Evolutionary conservation across 2,888 invertebrate genomes (phyloP), one percentile per base, ranked within the genome.

Genomic region (Falcaria lacertinaria): DNA sequence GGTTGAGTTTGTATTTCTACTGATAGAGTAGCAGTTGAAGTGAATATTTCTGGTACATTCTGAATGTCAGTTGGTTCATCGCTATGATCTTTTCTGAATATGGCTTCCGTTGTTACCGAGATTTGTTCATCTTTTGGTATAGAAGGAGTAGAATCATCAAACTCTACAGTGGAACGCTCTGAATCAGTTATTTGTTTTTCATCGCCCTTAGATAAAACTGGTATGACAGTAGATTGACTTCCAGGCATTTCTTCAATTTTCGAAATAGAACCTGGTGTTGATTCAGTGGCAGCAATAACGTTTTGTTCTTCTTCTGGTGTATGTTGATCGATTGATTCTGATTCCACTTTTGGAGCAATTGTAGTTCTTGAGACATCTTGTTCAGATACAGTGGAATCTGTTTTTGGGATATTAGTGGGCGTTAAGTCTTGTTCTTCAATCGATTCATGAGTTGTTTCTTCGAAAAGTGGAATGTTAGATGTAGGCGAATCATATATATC

Each of bases 31-130:
- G 54, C 39, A 11, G 28, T 1, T 28, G 7, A 7, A 28, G 11
- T 11, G 11, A 2, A 3, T 28, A 28, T 11, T 44, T 58, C 57
- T 15, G 46, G 16, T 39, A 59, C 55, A 55, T 45, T 39, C 11
- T 17, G 25, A 22, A 57, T 44, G 39, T 40, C 34, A 41, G 38
- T 43, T 22, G 37, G 15, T 22, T 13, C 25, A 15, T 14, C 16
- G 48, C 33, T 59, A 51, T 60, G 59, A 49, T 60, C 66, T 42
- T 60, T 65, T 41, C 59, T 62, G 38, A 60, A 53, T 38, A 52
- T 40, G 60, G 48, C 38, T 53, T 66, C 68, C 43, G 69, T 69
- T 19, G 65, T 60, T 15, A 54, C 34, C 41, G 50, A 51, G 22
- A 48, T 52, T 41, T 56, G 47, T 39, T 70, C 67, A 34, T 47